These are phyloP conservation scores for Athalia circularis DNA, from an alignment of 2,888 invertebrate genomes.

Conservation along the genomic window DNA sequence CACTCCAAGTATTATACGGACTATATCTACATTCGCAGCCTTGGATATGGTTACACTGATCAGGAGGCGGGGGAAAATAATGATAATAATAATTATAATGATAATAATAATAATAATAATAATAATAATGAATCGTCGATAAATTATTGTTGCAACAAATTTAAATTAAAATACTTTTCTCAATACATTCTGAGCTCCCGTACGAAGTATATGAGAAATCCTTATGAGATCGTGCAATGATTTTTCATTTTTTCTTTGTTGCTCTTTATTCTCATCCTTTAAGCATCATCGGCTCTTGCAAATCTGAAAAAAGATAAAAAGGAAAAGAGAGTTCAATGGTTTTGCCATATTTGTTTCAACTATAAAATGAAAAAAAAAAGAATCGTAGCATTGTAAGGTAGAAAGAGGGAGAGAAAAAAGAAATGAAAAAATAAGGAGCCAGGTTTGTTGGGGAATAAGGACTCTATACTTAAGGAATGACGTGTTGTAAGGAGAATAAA, in stretches of 20 bases:
- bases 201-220: neutral
- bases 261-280: neutral
- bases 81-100: neutral
- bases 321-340: no score
- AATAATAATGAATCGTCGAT: no score
- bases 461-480: conserved; percentile 35
- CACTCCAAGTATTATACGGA: conserved; percentile 33
- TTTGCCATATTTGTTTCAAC: no score
- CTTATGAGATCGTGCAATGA: conserved; percentile 35
- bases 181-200: no score
- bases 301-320: neutral
- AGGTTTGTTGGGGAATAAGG: neutral
- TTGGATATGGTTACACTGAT: conserved; percentile 19
- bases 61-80: neutral
- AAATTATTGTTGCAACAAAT: no score
- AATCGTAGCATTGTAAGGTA: no score
- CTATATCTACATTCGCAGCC: conserved; percentile 14
- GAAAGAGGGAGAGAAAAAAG: neutral
- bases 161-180: no score
- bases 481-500: conserved; percentile 33
- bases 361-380: no score
- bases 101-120: neutral
- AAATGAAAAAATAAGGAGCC: neutral
- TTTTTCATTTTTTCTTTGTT: neutral
- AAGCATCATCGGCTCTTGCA: neutral